Evolutionary conservation across 1,140 invertebrate genomes (phyloP).

Genomic region (Drosophila leontia): DNA sequence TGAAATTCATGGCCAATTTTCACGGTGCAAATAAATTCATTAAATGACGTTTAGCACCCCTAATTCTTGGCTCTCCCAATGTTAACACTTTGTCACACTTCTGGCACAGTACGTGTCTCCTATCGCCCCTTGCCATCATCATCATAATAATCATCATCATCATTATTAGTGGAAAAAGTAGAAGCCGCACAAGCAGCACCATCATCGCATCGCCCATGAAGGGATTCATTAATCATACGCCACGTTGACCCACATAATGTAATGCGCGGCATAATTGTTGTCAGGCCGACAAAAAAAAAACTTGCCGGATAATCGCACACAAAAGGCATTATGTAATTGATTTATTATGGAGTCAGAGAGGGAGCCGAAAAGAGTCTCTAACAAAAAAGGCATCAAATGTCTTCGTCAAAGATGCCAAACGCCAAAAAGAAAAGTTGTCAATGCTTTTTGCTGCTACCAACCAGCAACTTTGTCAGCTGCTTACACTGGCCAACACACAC

Average conservation of each 20-base stretch:
- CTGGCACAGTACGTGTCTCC: conserved; percentile 34
- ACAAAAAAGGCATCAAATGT: conserved; percentile 45
- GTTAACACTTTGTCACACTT: conserved; percentile 29
- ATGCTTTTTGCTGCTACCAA: conserved; percentile 38
- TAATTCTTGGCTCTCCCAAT: conserved; percentile 18
- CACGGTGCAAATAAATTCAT: conserved; percentile 12
- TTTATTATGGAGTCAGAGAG: conserved; percentile 39
- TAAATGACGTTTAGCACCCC: conserved; percentile 20
- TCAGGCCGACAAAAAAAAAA: conserved; percentile 55
- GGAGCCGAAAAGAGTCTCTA: conserved; percentile 32
- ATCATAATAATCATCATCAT: conserved; percentile 41
- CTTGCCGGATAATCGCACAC: conserved; percentile 74
- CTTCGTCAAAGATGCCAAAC: conserved; percentile 29
- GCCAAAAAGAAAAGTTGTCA: conserved; percentile 46
- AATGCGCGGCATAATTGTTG: conserved; percentile 71
- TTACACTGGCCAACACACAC: conserved; percentile 38
- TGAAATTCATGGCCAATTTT: conserved; percentile 3
- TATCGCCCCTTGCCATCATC: conserved; percentile 29
- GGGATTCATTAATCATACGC: conserved; percentile 79
- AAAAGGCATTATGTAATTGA: conserved; percentile 73
- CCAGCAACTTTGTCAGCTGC: conserved; percentile 32
- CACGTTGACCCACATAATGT: conserved; percentile 70
- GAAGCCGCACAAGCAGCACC: conserved; percentile 6
- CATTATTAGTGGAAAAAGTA: conserved; percentile 15
- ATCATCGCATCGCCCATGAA: conserved; percentile 35